Evolutionary conservation across 2,888 invertebrate species (phyloP).

Genomic region (Ophioninae sp.): DNA sequence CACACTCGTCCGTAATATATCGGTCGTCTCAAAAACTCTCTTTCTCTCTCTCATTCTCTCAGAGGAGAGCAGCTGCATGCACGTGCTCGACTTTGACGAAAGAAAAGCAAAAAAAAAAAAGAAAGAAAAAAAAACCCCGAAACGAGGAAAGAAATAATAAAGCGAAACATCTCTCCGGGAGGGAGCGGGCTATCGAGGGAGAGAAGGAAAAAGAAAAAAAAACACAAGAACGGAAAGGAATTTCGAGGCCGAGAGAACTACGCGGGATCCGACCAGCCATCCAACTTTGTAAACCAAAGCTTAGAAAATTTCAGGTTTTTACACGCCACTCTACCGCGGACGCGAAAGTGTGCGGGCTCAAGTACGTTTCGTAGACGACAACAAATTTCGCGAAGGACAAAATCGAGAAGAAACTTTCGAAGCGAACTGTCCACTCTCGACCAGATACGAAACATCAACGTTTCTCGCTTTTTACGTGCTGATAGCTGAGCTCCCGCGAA

Average conservation of each 20-base stretch:
- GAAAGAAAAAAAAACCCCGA: not conserved
- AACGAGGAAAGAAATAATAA: conserved; percentile 1
- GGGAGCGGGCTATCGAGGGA: no score
- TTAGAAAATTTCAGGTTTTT: conserved; percentile 54
- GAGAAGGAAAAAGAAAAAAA: no score
- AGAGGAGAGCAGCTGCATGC: conserved; percentile 45
- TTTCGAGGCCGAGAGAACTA: conserved; percentile 41
- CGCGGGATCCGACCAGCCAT: conserved; percentile 35
- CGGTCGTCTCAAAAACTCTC: conserved; percentile 58
- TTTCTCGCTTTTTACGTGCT: no score
- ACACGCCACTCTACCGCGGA: not conserved
- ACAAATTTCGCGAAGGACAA: no score
- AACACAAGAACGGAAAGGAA: conserved; percentile 26
- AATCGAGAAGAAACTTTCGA: no score
- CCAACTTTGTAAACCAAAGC: conserved; percentile 48
- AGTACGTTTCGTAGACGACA: no score
- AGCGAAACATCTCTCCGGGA: not conserved
- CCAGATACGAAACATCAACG: no score
- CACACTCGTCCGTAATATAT: conserved; percentile 56
- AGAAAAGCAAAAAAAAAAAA: conserved; percentile 1
- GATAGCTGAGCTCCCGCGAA: no score
- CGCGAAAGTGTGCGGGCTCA: not conserved
- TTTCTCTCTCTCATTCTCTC: not conserved
- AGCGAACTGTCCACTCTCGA: no score
- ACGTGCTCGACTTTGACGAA: conserved; percentile 50